phyloP scores from a whole-genome alignment of 2,888 invertebrate genomes.

The Crocallis elinguaria region DNA sequence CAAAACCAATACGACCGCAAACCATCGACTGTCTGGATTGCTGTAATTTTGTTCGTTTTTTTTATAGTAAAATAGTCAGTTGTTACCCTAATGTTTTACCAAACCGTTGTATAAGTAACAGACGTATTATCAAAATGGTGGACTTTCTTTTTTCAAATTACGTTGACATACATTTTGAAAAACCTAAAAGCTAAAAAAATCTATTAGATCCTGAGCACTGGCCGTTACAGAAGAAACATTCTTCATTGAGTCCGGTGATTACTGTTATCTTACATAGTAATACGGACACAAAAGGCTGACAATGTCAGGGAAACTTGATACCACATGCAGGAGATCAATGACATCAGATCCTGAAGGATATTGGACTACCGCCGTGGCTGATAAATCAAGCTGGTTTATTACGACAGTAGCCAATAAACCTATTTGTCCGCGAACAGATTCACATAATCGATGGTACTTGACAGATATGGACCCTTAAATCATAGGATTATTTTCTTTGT shows the following conservation, averaged over 20 bases:
- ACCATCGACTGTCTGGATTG: conserved; percentile 28
- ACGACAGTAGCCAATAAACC: conserved; percentile 77
- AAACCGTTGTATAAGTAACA: neutral
- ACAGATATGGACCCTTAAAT: conserved; percentile 76
- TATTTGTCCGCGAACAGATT: conserved; percentile 76
- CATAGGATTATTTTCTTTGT: conserved; percentile 72
- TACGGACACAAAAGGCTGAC: conserved; percentile 6
- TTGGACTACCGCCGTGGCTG: conserved; percentile 50
- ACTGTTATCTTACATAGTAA: neutral
- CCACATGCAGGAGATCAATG: conserved; percentile 44
- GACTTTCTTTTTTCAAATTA: no score
- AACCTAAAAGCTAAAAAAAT: no score
- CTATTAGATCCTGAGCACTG: no score
- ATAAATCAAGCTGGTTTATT: conserved; percentile 76
- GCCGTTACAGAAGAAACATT: no score
- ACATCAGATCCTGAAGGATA: conserved; percentile 51
- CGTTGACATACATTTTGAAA: no score
- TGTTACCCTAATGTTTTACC: neutral
- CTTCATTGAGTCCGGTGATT: no score
- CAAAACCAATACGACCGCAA: conserved; percentile 25
- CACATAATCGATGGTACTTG: conserved; percentile 72
- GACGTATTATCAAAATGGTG: neutral
- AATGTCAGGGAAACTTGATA: conserved; percentile 44
- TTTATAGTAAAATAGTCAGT: conserved; percentile 16
- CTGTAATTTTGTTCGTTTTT: conserved; percentile 32